Evolutionary conservation across 2,797 vertebrate species (phyloP).

Genomic region (Sebastiscus albofasciatus): DNA sequence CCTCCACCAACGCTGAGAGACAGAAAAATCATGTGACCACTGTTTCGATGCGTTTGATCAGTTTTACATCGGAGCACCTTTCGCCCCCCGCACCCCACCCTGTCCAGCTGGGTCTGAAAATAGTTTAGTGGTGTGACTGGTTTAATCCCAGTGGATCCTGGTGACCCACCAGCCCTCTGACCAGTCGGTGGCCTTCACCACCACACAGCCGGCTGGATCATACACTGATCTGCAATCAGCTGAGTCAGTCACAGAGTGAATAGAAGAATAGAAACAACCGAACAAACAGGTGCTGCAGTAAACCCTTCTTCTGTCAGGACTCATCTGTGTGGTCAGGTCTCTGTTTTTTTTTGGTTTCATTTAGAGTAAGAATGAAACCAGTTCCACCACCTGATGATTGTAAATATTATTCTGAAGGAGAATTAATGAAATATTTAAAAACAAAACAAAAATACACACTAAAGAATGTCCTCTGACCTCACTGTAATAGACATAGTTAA

Average conservation of each 20-base stretch:
- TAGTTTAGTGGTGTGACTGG: background rate
- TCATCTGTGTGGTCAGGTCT: too few species aligned
- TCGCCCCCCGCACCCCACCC: too few species aligned
- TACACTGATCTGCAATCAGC: conserved; percentile 2
- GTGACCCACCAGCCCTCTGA: background rate
- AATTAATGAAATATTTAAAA: too few species aligned
- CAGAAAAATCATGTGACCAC: too few species aligned
- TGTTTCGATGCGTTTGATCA: too few species aligned
- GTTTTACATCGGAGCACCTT: too few species aligned
- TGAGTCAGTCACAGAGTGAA: background rate
- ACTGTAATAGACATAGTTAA: too few species aligned
- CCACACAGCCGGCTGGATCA: background rate
- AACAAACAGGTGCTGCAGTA: background rate
- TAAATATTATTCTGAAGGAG: background rate
- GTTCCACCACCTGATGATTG: too few species aligned
- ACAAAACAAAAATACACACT: too few species aligned
- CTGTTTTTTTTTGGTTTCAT: too few species aligned
- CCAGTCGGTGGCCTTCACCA: background rate
- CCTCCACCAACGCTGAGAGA: background rate
- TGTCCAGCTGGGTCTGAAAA: background rate
- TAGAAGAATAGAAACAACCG: background rate
- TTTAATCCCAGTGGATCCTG: conserved; percentile 18
- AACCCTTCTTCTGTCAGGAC: background rate
- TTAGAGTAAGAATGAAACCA: too few species aligned
- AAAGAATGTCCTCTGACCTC: too few species aligned